Percentiles rank a stretch among this genome's conserved stretches.
Evolutionary conservation across 2,888 invertebrate genomes (phyloP).

Genomic region (Netelia inedita): DNA sequence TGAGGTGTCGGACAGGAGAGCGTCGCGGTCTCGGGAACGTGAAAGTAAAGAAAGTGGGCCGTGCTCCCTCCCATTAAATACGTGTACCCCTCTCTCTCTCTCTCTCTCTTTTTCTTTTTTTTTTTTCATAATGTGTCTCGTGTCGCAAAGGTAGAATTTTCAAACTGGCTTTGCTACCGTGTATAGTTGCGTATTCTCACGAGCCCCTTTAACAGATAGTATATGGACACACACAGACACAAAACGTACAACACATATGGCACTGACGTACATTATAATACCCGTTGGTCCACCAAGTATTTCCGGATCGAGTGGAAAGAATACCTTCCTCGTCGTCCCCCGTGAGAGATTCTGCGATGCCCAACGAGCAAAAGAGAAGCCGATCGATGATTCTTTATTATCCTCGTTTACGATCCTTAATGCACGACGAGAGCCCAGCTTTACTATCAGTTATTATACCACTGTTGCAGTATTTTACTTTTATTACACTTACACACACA

Average conservation of each 20-base stretch:
- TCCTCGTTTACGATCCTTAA: neutral
- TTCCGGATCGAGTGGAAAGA: constrained; percentile 49
- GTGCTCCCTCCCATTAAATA: constrained; percentile 58
- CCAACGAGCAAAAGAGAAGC: neutral
- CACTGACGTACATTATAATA: constrained; percentile 28
- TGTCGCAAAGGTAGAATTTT: constrained; percentile 57
- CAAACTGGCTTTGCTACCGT: constrained; percentile 15
- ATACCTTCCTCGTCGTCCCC: constrained; percentile 8
- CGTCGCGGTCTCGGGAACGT: constrained; percentile 71
- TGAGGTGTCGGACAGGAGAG: constrained; percentile 48
- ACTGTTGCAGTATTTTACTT: constrained; percentile 17
- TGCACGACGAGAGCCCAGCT: constrained; percentile 8
- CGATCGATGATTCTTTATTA: constrained; percentile 37
- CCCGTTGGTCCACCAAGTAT: constrained; percentile 17
- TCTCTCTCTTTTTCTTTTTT: constrained; percentile 9
- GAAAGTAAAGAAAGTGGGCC: constrained; percentile 83
- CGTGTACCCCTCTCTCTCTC: neutral
- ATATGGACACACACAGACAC: neutral
- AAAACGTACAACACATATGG: neutral
- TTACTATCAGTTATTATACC: constrained; percentile 37
- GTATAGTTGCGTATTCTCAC: constrained; percentile 54
- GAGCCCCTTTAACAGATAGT: constrained; percentile 48
- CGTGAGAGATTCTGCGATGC: neutral
- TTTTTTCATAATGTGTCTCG: neutral
- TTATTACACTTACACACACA: constrained; percentile 6